Evolutionary conservation across 1,140 invertebrate species (phyloP), one percentile per base, ranked within the genome.

Genomic region (Zaprionus tsacasi): DNA sequence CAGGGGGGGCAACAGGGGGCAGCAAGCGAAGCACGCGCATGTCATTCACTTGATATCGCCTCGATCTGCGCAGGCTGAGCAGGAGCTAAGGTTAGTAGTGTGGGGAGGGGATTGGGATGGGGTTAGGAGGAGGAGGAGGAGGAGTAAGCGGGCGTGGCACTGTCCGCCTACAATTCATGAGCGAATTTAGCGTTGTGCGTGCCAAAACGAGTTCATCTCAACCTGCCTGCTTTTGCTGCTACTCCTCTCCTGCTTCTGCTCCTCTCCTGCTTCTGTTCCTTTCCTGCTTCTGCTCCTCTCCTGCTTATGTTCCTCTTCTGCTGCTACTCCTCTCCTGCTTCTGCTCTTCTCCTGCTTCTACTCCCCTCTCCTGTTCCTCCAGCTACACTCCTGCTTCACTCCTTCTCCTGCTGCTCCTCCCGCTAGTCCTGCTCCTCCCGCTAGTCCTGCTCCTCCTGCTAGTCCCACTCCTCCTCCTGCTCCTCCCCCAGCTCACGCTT

Each of bases 181-280:
- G 67, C 61, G 72, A 80, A 88, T 83, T 87, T 83, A 78, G 82
- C 72, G 70, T 67, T 78, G 80, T 89, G 85, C 85, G 83, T 88
- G 85, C 63, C 79, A 13, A 36, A n/a, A n/a, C 63, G 55, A 86
- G 76, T 79, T 87, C 83, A 86, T 82, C 72, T 79, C 54, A 25
- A 17, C 15, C 33, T 15, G 21, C 3, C 27, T 56, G 55, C 27
- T 30, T 1, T 3, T 30, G 27, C 27, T 59, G 48, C 40, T 5
- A 17, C 45, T 13, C 36, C 70, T 45, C 71, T 58, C 67, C 27
- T 30, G 27, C 27, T 30, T 1, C 27, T 30, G 3, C 27, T 59
- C 54, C 40, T 21, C 21, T 21, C 3, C 27, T 56, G 55, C 27
- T 30, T 3, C 27, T 30, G 27, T 3, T 59, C 50, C 40, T 5